Evolutionary conservation across 2,888 invertebrate species (phyloP), one percentile per base, ranked within the genome.

Genomic region (Lymantria dispar): DNA sequence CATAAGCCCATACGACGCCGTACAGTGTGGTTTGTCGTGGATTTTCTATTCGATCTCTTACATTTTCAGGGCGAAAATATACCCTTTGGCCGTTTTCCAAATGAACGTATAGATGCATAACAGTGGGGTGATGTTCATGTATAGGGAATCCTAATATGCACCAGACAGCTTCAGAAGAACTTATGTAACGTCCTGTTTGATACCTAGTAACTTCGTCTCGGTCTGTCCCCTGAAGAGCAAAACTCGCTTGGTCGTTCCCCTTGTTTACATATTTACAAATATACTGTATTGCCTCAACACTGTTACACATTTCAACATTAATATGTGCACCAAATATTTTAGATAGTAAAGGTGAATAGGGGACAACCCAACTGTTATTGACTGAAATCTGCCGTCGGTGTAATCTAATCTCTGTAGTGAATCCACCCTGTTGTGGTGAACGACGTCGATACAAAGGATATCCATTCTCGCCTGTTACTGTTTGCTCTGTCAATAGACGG

Each of bases 21-120:
- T n/a, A n/a, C n/a, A n/a, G n/a, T n/a, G n/a, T n/a, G n/a, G n/a
- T n/a, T n/a, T n/a, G n/a, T n/a, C n/a, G n/a, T n/a, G n/a, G n/a
- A n/a, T n/a, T n/a, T n/a, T n/a, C n/a, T n/a, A n/a, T 51, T 61
- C 58, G 60, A 52, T 60, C 52, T 46, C 42, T 52, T 44, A 67
- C 60, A 68, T 72, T 78, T 9, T 52, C 56, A 49, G 56, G 45
- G 44, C 68, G 77, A 45, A 82, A 79, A 47, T 74, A 78, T 29
- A 81, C 62, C 33, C 79, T 47, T 43, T 68, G 48, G 39, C 72
- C 63, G 57, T 72, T 72, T 1, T 48, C 44, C 30, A 70, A 48
- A 53, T 72, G 69, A 2, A 70, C 62, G 68, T 2, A 69, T 62
- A 37, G 10, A n/a, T 37, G 37, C 7, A 11, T 55, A 29, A 70